These are phyloP conservation scores for Agapornis roseicollis DNA, from an alignment of 2,113 vertebrate genomes.

Conservation along the genomic window DNA sequence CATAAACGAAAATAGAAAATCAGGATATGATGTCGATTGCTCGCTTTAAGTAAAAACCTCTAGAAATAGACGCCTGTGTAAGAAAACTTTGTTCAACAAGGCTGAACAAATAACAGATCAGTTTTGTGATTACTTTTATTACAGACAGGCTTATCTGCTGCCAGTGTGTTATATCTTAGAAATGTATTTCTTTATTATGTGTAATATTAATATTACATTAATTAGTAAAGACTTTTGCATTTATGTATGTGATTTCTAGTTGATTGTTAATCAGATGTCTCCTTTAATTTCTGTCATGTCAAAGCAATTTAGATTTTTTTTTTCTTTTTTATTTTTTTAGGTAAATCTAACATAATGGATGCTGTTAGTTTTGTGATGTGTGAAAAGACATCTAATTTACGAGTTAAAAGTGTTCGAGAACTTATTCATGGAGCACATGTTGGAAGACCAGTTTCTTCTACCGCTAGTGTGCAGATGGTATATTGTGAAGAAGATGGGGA, in stretches of 20 bases:
- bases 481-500: conserved; percentile 79
- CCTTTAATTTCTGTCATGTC: background rate
- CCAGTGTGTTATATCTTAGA: background rate
- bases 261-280: background rate
- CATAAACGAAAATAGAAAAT: background rate
- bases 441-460: conserved; percentile 79
- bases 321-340: conserved; percentile 40
- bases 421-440: conserved; percentile 91
- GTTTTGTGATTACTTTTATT: background rate
- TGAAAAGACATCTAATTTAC: conserved; percentile 78
- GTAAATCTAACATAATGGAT: conserved; percentile 97
- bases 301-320: background rate
- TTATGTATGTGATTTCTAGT: background rate
- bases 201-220: background rate
- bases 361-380: conserved; percentile 92
- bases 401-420: conserved; percentile 84
- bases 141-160: background rate
- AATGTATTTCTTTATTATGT: background rate
- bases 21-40: background rate
- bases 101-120: background rate
- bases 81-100: background rate
- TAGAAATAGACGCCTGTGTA: background rate
- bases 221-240: background rate
- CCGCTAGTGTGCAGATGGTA: conserved; percentile 79
- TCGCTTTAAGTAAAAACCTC: background rate